Percentiles rank a stretch among this genome's conserved stretches.
Conservation (phyloP, 2,113 vertebrate species). For the Oncorhynchus kisutch region DNA sequence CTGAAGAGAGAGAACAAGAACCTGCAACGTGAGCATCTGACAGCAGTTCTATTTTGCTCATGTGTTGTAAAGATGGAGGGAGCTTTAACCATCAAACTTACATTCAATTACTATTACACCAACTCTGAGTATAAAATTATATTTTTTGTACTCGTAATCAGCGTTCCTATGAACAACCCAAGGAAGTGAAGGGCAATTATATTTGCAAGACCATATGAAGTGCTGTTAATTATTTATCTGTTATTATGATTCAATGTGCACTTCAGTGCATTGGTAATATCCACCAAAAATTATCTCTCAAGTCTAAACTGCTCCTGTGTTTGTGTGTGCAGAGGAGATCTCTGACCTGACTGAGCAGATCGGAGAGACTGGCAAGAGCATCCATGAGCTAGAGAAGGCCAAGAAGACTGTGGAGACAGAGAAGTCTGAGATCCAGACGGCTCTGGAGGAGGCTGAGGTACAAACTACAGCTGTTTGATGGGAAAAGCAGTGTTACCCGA, state of each 20-base stretch:
- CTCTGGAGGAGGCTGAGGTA: slow-evolving; percentile 6
- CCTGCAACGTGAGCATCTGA: neutral
- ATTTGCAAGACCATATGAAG: too few relatives aligned
- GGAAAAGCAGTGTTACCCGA: neutral
- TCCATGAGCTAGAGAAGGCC: slow-evolving; percentile 10
- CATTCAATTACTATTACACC: neutral
- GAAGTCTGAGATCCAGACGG: neutral
- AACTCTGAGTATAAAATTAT: neutral
- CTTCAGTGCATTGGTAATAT: neutral
- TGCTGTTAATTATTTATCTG: too few relatives aligned
- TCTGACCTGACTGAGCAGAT: slow-evolving; percentile 10
- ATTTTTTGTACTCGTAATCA: neutral
- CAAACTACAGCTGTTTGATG: neutral
- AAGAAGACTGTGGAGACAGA: slow-evolving; percentile 5
- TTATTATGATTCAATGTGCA: neutral
- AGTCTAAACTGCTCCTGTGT: neutral
- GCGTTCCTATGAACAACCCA: neutral
- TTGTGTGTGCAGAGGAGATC: slow-evolving; percentile 5
- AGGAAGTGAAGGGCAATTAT: neutral
- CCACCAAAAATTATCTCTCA: too few relatives aligned
- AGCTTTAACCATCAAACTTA: neutral
- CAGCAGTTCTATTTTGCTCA: neutral
- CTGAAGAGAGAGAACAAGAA: slow-evolving; percentile 1
- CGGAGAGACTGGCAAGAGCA: slow-evolving; percentile 2
- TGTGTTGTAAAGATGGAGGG: neutral